Evolutionary conservation across 2,888 invertebrate genomes (phyloP), one percentile per base, ranked within the genome.

Genomic region (Noctua comes): DNA sequence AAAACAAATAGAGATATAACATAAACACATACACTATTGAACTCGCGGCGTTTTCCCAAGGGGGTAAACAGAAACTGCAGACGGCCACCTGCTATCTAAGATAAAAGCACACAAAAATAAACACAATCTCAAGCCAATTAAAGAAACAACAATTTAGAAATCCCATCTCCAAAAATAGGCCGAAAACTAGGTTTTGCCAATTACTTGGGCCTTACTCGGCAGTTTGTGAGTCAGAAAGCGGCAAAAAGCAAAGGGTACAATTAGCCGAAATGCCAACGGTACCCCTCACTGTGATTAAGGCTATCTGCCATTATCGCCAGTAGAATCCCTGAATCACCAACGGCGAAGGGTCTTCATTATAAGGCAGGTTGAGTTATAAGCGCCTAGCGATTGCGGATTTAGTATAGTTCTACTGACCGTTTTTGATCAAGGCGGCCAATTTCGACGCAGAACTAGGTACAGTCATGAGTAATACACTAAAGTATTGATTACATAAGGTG

Each of bases 321-420:
- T 76, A 80, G 70, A 90, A 89, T 89, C 90, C 90, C 89, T 86
- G 89, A 90, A 90, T 90, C 90, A 87, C 90, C 88, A 90, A 78
- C 79, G 78, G 78, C 65, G 68, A 84, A 86, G 77, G 85, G 85
- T 87, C 82, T 84, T 86, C 79, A 87, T 90, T 87, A 85, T 82
- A 77, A 78, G 75, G 66, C n/a, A 24, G 73, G n/a, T 36, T 68
- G 40, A 84, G 69, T 21, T 10, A 73, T 0, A 54, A 77, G 68
- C 21, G 16, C 2, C 3, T 0, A 73, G 79, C 83, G 69, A 48
- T 78, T 66, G 18, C 3, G 7, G 8, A n/a, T 51, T 43, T 8
- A 10, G 4, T 24, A 40, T 7, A n/a, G 16, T n/a, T 43, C 11
- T 2, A 7, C 27, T 27, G 27, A 7, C 18, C 27, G 16, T 18